Evolutionary conservation across 2,113 vertebrate species (phyloP), one percentile per base, ranked within the genome.

Genomic region (Motacilla tschutschensis): DNA sequence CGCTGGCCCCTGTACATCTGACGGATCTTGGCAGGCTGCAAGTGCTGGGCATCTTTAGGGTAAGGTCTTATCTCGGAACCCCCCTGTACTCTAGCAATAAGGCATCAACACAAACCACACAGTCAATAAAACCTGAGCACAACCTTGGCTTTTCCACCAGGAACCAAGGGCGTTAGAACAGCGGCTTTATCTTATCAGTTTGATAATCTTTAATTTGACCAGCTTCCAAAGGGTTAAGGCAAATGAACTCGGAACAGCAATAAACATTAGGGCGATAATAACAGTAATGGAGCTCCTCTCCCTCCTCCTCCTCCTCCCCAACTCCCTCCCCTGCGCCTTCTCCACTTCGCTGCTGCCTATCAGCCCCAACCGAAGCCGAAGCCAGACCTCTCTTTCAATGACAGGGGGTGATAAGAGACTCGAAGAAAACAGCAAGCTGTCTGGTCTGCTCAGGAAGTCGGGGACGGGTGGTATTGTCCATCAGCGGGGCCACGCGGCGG

Each of bases 381-480:
- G 94, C 92, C 92, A 90, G 96, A 94, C 72, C 90, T 91, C 92
- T 83, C 90, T 83, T 90, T 86, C 94, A 95, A 70, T 94, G 96
- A 97, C 96, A 96, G 94, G 89, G 66, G 69, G 78, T 72, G 97
- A 97, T 97, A 98, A 97, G 95, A 94, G 95, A 93, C 79, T 17
- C 67, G 96, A 76, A 95, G 95, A 94, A 96, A 97, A 96, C 95
- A 96, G 97, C 43, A 64, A 95, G 94, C 96, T 87, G 95, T 97
- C 97, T 97, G 77, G 91, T 94, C 95, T 97, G 95, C 74, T 91
- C 96, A 97, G 97, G 97, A 98, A 98, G 97, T 76, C 12, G 82
- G 93, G 89, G 84, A 92, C 96, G 89, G 87, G 91, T 44, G 90
- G 96, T 66, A 96, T 95, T 91, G 95, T 96, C 95, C 94, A 80